phyloP scores from a whole-genome alignment of 2,888 invertebrate species.

The Omphaloscelis lunosa region DNA sequence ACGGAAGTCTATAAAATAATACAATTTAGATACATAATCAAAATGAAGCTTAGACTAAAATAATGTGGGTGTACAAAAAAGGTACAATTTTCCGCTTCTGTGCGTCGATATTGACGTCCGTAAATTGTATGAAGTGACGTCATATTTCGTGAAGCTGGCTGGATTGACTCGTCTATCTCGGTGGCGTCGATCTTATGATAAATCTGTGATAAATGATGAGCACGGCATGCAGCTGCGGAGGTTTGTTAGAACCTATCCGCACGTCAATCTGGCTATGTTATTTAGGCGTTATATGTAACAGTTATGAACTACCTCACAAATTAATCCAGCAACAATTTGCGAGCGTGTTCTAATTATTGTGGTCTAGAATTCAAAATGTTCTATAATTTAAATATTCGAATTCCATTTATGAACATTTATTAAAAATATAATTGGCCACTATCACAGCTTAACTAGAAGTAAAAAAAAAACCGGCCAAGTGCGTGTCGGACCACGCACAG shows the following conservation, averaged over 20 bases:
- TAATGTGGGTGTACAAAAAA: slow-evolving; percentile 65
- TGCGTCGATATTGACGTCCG: slow-evolving; percentile 65
- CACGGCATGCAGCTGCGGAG: slow-evolving; percentile 72
- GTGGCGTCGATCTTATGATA: slow-evolving; percentile 79
- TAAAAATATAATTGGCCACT: slow-evolving; percentile 13
- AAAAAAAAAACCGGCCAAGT: not conserved
- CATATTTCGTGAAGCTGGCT: slow-evolving; percentile 69
- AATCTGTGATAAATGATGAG: slow-evolving; percentile 85
- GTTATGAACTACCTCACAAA: slow-evolving; percentile 11
- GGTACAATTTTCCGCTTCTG: slow-evolving; percentile 68
- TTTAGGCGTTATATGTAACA: slow-evolving; percentile 29
- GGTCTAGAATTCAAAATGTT: slow-evolving; percentile 5
- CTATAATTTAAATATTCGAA: slow-evolving; percentile 20
- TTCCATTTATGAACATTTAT: slow-evolving; percentile 13
- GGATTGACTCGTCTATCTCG: slow-evolving; percentile 80
- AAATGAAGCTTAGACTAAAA: slow-evolving; percentile 56
- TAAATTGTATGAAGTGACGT: slow-evolving; percentile 65
- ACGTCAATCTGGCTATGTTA: slow-evolving; percentile 42
- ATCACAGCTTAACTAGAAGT: slow-evolving; percentile 3
- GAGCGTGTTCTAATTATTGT: not conserved
- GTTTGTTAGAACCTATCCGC: slow-evolving; percentile 54
- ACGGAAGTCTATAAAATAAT: slow-evolving; percentile 58
- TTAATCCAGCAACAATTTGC: slow-evolving; percentile 8
- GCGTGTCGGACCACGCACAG: too few relatives aligned
- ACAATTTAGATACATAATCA: slow-evolving; percentile 54